phyloP scores from a whole-genome alignment of 2,113 vertebrate species.

The Syngnathus typhle region DNA sequence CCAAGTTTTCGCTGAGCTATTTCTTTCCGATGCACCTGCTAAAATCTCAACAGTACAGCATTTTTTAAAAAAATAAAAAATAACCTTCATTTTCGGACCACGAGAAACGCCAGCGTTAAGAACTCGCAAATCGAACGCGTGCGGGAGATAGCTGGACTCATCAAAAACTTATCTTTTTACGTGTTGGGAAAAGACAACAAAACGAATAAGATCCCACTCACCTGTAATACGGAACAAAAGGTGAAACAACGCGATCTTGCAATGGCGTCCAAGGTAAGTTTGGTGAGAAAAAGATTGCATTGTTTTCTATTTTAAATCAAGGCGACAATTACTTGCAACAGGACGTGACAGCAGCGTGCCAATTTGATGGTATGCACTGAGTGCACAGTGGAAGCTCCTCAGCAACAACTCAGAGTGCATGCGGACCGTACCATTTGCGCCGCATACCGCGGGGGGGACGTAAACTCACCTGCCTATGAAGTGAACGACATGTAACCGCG shows the following conservation, averaged over 20 bases:
- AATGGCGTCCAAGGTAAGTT: conserved; percentile 43
- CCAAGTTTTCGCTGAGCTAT: conserved; percentile 37
- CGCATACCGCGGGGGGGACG: conserved; percentile 21
- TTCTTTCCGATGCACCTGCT: conserved; percentile 1
- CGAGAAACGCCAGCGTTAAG: not conserved
- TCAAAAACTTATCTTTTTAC: conserved; percentile 43
- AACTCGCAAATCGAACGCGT: conserved; percentile 6
- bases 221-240: conserved; percentile 62
- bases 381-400: conserved; percentile 65
- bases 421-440: conserved; percentile 67
- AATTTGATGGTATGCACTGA: conserved; percentile 43
- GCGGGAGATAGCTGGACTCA: too few species aligned
- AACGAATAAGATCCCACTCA: conserved; percentile 40
- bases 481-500: conserved; percentile 4
- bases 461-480: conserved; percentile 44
- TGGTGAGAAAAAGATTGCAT: conserved; percentile 47
- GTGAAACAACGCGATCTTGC: conserved; percentile 36
- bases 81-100: not conserved
- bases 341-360: conserved; percentile 26
- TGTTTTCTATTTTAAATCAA: conserved; percentile 22
- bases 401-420: conserved; percentile 72
- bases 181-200: not conserved
- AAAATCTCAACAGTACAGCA: conserved; percentile 6
- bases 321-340: conserved; percentile 17
- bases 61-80: not conserved